Conservation (phyloP, 2,797 vertebrate species). For the Lerista edwardsae region DNA sequence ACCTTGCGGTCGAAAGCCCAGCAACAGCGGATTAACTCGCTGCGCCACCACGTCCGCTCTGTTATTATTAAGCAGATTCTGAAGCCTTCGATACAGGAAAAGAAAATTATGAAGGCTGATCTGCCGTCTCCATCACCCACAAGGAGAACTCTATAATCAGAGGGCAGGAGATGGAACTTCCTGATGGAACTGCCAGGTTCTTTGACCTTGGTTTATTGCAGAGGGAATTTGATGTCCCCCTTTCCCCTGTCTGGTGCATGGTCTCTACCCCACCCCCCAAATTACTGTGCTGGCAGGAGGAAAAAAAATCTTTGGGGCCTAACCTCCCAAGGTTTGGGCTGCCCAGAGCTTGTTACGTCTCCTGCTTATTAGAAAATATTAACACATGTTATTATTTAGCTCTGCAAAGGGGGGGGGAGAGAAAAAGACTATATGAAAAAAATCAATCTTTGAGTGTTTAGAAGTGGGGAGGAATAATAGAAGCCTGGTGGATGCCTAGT, state of each 20-base stretch:
- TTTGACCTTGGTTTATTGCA: conserved; percentile 1
- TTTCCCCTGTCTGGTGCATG: background rate
- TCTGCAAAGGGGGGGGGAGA: background rate
- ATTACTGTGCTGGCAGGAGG: background rate
- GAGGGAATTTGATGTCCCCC: rapidly evolving
- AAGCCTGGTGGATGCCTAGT: conserved; percentile 42
- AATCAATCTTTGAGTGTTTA: conserved; percentile 47
- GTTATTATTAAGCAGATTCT: background rate
- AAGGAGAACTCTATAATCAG: rapidly evolving
- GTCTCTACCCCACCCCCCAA: background rate
- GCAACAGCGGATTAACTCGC: too few species aligned
- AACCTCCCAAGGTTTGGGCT: background rate
- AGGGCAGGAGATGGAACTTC: background rate
- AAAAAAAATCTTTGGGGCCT: background rate
- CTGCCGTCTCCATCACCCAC: background rate
- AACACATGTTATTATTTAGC: conserved; percentile 24
- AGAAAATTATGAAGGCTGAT: rapidly evolving
- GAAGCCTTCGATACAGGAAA: background rate
- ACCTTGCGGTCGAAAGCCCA: too few species aligned
- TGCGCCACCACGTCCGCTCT: background rate
- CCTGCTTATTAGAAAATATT: conserved; percentile 25
- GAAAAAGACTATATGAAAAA: background rate
- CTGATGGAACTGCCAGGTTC: background rate
- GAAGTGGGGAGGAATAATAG: background rate
- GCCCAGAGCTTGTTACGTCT: background rate